Conservation (phyloP, 2,113 vertebrate genomes). For the Camelus dromedarius region DNA sequence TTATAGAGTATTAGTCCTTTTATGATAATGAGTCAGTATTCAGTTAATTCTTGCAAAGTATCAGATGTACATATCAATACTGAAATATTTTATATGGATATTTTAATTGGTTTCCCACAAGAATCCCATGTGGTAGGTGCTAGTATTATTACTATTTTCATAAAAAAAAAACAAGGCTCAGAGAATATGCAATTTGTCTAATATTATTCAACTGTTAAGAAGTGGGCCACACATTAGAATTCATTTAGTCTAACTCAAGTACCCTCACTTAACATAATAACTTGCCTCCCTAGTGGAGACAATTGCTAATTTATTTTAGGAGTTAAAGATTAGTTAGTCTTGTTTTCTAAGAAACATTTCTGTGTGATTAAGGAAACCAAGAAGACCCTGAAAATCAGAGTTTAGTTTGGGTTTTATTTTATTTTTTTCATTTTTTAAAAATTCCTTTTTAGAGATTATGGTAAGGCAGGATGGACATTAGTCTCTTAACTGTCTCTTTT, state of each 20-base stretch:
- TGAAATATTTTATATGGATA: neutral
- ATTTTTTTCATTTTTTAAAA: neutral
- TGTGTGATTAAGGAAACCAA: neutral
- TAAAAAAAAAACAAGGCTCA: neutral
- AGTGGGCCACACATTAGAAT: accelerated
- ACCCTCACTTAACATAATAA: neutral
- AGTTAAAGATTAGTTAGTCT: neutral
- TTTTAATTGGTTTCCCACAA: neutral
- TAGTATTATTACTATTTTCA: neutral
- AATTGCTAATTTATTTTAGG: neutral
- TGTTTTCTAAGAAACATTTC: neutral
- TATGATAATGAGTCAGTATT: neutral
- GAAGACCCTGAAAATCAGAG: no score
- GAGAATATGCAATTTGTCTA: neutral
- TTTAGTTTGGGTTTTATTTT: no score
- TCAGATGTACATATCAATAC: neutral
- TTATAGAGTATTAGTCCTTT: neutral
- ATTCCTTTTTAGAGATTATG: neutral
- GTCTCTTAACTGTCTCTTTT: neutral
- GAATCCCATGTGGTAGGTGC: neutral
- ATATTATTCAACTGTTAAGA: neutral
- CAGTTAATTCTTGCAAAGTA: neutral
- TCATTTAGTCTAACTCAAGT: neutral
- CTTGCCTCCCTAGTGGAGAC: neutral
- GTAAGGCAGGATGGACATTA: neutral